Evolutionary conservation across 1,140 invertebrate genomes (phyloP), one percentile per base, ranked within the genome.

Genomic region (Chlorops oryzae): DNA sequence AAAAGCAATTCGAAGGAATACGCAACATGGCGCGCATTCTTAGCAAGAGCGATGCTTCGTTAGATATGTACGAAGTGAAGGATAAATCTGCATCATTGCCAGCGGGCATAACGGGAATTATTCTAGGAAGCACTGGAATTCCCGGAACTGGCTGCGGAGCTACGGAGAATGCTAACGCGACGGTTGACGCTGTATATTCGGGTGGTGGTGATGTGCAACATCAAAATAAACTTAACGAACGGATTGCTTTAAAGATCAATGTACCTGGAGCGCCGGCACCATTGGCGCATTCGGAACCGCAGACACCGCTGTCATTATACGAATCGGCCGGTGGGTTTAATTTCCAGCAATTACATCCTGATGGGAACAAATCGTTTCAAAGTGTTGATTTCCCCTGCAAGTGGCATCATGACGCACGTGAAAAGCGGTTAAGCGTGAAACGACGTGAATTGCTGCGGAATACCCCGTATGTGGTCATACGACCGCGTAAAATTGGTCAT

Each of bases 1-100:
- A 74, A 39, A 78, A 81, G 54, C 68, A 78, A 10, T 70, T 74
- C 24, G 76, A 80, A 55, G 69, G 75, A 39, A 58, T 68, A 24
- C 50, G 59, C 0, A 67, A 68, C 28, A 73, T 72, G 65, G 70
- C 70, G 15, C 54, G 66, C 15, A 70, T 72, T 3, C 10, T 72
- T n/a, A 67, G 69, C 46, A 68, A 72, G 28, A 72, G 70, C 47
- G 70, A 70, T 34, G 70, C 70, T 21, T 69, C 70, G 1, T 40
- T 72, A 47, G 70, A 72, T 37, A 65, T 70, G 59, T 72, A 70
- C 17, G 69, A 72, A 49, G 61, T 59, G 18, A 61, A 66, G 35
- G 62, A 62, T 28, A 65, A 69, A 27, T 65, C 63, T 0, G 58
- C 56, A 12, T 20, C 39, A 6, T 12, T 65, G 49, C 51, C 56